phyloP scores from a whole-genome alignment of 2,888 invertebrate genomes.

The Idaea aversata region DNA sequence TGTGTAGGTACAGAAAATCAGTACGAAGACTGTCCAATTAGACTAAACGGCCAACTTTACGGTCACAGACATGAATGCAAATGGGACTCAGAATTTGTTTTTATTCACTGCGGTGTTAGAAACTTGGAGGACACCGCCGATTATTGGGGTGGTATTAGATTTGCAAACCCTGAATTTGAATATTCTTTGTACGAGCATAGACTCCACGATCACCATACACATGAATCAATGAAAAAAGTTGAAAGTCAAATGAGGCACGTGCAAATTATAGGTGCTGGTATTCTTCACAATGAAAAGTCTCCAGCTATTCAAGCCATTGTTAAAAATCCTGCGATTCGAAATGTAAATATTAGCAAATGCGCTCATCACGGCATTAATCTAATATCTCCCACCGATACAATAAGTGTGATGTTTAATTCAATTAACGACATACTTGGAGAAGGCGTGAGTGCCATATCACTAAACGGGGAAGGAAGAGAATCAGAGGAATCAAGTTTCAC shows the following conservation, averaged over 20 bases:
- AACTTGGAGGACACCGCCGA: constrained; percentile 83
- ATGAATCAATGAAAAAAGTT: constrained; percentile 83
- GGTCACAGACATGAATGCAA: constrained; percentile 91
- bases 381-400: constrained; percentile 91
- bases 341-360: constrained; percentile 90
- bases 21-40: constrained; percentile 91
- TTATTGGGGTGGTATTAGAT: constrained; percentile 98
- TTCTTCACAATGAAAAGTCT: constrained; percentile 96
- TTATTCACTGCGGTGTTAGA: constrained; percentile 92
- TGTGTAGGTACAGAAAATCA: constrained; percentile 87
- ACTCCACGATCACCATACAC: constrained; percentile 90
- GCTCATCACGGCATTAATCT: constrained; percentile 96
- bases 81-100: constrained; percentile 95
- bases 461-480: constrained; percentile 95
- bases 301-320: constrained; percentile 95
- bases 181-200: constrained; percentile 90
- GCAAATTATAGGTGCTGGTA: constrained; percentile 95
- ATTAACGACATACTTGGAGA: constrained; percentile 92
- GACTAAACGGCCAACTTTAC: constrained; percentile 93
- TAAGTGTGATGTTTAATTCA: constrained; percentile 87
- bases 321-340: constrained; percentile 89
- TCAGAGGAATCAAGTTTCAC: constrained; percentile 93
- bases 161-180: constrained; percentile 94
- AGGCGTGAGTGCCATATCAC: constrained; percentile 92
- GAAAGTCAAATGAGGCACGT: constrained; percentile 90